A percentile compares a stretch with the other conserved stretches of the same genome.
phyloP scores from a whole-genome alignment of 2,797 vertebrate genomes.

The Sebastes trivittatus region DNA sequence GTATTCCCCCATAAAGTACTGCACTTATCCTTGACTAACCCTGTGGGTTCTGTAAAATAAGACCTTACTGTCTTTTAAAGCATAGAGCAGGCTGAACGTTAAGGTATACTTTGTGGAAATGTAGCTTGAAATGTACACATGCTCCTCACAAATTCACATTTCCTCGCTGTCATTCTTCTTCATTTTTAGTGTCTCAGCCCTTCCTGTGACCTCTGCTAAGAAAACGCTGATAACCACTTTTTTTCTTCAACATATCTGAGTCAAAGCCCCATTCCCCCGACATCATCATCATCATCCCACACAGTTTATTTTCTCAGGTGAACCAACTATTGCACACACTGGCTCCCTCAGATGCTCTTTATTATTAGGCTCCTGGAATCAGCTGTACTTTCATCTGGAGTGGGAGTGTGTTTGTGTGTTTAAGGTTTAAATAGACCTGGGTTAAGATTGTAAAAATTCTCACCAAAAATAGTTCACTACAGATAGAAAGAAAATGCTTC shows the following conservation, averaged over 20 bases:
- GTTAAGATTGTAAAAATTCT: not conserved
- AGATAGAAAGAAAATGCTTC: not conserved
- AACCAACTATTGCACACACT: conserved; percentile 87
- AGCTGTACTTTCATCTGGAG: conserved; percentile 86
- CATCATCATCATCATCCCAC: conserved; percentile 45
- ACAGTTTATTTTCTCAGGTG: conserved; percentile 96
- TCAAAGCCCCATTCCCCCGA: conserved; percentile 6
- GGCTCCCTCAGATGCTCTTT: conserved; percentile 92
- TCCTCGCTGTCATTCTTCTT: conserved; percentile 16
- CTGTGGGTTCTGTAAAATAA: conserved; percentile 59
- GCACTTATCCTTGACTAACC: conserved; percentile 66
- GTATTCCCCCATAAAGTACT: conserved; percentile 53
- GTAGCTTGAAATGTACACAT: conserved; percentile 40
- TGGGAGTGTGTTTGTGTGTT: conserved; percentile 36
- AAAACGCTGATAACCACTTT: conserved; percentile 51
- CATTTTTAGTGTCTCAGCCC: conserved; percentile 70
- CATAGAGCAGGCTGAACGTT: conserved; percentile 14
- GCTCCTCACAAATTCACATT: conserved; percentile 12
- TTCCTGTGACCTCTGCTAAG: conserved; percentile 79
- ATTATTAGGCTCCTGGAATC: conserved; percentile 93
- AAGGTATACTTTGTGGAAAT: conserved; percentile 61
- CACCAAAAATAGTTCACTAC: conserved; percentile 25
- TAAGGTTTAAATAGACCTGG: conserved; percentile 16
- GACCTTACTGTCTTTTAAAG: conserved; percentile 40
- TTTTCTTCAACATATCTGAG: not conserved